phyloP scores from a whole-genome alignment of 2,797 vertebrate species.

The Alfaro cultratus region DNA sequence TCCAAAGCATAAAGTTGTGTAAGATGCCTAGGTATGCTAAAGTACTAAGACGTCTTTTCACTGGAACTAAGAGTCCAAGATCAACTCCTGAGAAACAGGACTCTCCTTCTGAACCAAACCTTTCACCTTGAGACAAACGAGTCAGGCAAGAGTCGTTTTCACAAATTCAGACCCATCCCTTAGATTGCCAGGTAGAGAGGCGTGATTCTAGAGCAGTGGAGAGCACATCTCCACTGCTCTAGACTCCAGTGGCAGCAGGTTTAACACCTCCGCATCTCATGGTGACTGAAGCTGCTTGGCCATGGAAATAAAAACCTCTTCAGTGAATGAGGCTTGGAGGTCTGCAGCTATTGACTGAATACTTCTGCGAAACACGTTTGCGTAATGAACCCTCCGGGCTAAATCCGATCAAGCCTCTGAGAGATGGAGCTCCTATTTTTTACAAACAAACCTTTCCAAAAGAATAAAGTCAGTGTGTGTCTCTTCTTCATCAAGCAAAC shows the following conservation, averaged over 20 bases:
- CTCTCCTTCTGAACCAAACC: neutral
- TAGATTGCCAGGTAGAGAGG: neutral
- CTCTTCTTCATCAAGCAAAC: conserved; percentile 42
- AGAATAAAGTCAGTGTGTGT: conserved; percentile 20
- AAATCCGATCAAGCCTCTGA: conserved; percentile 20
- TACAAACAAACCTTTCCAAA: conserved; percentile 14
- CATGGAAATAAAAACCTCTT: neutral
- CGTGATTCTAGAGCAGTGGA: neutral
- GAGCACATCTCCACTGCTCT: neutral
- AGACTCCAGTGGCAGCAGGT: neutral
- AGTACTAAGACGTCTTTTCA: neutral
- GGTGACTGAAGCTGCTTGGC: neutral
- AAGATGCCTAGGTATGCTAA: neutral
- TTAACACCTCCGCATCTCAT: neutral
- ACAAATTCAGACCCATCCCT: neutral
- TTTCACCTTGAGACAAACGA: neutral
- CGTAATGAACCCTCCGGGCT: conserved; percentile 18
- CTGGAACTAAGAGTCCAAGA: neutral
- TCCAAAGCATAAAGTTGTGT: neutral
- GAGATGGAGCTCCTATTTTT: conserved; percentile 8
- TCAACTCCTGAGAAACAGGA: neutral
- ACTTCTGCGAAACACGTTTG: conserved; percentile 6
- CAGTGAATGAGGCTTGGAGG: neutral
- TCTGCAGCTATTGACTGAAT: neutral
- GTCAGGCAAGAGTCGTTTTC: neutral